These are phyloP conservation scores for Monoplex corrugatus DNA, from an alignment of 2,888 invertebrate species.

Conservation along the genomic window DNA sequence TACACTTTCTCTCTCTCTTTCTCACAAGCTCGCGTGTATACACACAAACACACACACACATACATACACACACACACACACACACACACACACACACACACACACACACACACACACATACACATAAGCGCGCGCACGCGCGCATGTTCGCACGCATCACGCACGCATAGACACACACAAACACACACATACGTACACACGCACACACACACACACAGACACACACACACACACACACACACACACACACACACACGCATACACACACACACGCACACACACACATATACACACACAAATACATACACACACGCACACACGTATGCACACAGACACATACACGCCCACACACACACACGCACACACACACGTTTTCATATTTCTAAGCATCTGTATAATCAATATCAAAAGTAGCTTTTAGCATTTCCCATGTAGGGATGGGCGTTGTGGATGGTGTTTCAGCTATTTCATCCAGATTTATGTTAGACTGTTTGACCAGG, in stretches of 20 bases:
- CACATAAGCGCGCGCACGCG: not conserved
- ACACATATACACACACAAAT: not conserved
- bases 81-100: not conserved
- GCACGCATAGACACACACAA: not conserved
- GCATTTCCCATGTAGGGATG: no score
- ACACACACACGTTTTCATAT: no score
- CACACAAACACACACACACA: not conserved
- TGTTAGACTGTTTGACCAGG: no score
- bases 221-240: slow-evolving; percentile 1
- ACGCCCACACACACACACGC: no score
- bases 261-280: not conserved
- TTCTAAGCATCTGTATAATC: no score
- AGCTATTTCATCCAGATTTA: no score
- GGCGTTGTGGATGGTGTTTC: no score
- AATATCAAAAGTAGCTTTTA: no score
- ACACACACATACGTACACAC: not conserved
- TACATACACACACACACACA: not conserved
- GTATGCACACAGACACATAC: not conserved
- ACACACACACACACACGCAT: not conserved
- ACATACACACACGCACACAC: not conserved
- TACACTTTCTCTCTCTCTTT: not conserved
- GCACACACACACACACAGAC: not conserved
- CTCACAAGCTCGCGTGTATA: no score
- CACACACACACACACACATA: not conserved
- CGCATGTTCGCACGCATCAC: not conserved